Evolutionary conservation across 2,113 vertebrate genomes (phyloP).

Genomic region (Platanista minor): DNA sequence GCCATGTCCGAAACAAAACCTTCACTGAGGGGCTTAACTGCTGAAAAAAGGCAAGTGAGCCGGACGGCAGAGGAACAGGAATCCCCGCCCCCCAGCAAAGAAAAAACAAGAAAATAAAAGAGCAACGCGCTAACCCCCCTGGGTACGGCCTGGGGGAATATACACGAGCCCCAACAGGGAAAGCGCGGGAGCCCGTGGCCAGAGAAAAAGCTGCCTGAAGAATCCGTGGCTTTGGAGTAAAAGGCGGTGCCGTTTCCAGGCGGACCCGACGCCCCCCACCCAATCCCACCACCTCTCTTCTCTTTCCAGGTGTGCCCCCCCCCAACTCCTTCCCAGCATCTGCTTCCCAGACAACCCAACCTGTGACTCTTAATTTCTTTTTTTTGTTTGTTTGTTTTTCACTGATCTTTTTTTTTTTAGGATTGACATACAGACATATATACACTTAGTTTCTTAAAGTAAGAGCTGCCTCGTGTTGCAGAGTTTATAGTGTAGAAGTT

Average conservation of each 20-base stretch:
- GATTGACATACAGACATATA: too few species aligned
- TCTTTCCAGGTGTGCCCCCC: neutral
- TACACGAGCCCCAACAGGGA: too few species aligned
- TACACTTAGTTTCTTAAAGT: too few species aligned
- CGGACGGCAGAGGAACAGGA: neutral
- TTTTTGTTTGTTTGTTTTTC: too few species aligned
- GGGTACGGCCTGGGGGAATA: neutral
- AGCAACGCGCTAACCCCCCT: neutral
- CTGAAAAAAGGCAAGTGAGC: neutral
- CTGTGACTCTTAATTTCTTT: neutral
- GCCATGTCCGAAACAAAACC: neutral
- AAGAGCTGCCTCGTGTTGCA: neutral
- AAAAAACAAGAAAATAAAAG: neutral
- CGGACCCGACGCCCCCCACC: neutral
- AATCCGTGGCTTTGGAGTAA: neutral
- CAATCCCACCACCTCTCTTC: neutral
- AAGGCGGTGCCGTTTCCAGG: fast-evolving
- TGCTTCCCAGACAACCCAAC: neutral
- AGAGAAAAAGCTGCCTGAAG: neutral
- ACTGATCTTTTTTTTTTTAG: too few species aligned
- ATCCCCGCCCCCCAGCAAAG: neutral
- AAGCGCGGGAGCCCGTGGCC: neutral
- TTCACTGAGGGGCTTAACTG: neutral
- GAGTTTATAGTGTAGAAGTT: neutral
- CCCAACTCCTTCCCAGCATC: neutral